These are phyloP conservation scores for Lepidurus couesii DNA, from an alignment of 1,140 invertebrate genomes.

Conservation along the genomic window DNA sequence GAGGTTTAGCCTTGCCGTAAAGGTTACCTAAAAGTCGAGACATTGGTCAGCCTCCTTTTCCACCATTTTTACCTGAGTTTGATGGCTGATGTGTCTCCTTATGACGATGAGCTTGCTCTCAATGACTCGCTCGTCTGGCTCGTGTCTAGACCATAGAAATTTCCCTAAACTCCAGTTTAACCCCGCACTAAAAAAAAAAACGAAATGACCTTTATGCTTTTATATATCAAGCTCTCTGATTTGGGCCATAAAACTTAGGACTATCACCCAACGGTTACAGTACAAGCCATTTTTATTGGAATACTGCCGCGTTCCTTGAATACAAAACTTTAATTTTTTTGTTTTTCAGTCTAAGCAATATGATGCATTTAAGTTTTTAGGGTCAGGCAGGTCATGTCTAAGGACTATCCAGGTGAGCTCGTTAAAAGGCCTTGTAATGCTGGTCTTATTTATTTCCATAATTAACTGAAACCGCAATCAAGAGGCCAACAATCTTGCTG, in stretches of 20 bases:
- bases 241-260: constrained; percentile 9
- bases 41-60: not conserved
- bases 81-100: not conserved
- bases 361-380: too few relatives aligned
- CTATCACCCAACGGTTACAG: not conserved
- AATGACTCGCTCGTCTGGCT: constrained; percentile 5
- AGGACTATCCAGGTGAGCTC: too few relatives aligned
- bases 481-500: too few relatives aligned
- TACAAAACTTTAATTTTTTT: too few relatives aligned
- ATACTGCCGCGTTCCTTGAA: not conserved
- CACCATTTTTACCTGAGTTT: not conserved
- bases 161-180: not conserved
- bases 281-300: constrained; percentile 19
- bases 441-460: too few relatives aligned
- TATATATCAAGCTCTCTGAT: constrained; percentile 2
- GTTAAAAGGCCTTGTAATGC: too few relatives aligned
- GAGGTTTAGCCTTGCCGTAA: not conserved
- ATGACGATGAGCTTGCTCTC: not conserved
- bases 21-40: not conserved
- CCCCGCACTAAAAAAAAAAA: not conserved
- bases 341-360: too few relatives aligned
- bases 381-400: too few relatives aligned
- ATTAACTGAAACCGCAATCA: too few relatives aligned
- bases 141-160: constrained; percentile 9
- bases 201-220: not conserved